A percentile compares a stretch with the other conserved stretches of the same genome.
phyloP scores from a whole-genome alignment of 2,888 invertebrate genomes.

The Globia sparganii region DNA sequence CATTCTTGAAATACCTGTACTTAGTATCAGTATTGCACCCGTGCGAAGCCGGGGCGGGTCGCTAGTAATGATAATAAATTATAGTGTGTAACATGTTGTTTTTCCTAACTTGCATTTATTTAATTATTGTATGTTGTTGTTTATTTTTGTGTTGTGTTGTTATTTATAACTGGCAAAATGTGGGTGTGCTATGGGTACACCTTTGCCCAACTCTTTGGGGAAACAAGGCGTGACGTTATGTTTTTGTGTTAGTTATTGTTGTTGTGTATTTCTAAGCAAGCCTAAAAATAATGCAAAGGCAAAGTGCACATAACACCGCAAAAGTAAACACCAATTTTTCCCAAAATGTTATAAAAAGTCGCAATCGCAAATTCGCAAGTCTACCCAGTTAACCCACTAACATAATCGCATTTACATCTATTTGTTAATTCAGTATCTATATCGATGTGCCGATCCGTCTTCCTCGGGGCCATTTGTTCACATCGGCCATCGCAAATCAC shows the following conservation, averaged over 20 bases:
- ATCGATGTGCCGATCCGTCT: conserved; percentile 71
- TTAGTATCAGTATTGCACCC: no score
- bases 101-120: no score
- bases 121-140: neutral
- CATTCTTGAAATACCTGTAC: no score
- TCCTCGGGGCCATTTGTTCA: conserved; percentile 54
- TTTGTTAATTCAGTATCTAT: conserved; percentile 74
- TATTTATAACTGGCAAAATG: no score
- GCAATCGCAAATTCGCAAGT: conserved; percentile 39
- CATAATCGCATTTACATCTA: conserved; percentile 75
- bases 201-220: no score
- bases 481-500: conserved; percentile 31
- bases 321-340: neutral
- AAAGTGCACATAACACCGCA: neutral
- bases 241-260: neutral
- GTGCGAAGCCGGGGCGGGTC: no score
- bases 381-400: conserved; percentile 24
- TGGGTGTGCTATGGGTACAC: neutral
- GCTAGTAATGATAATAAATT: neutral
- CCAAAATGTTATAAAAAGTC: neutral
- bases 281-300: neutral
- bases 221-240: no score
- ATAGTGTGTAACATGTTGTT: neutral
- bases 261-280: neutral
- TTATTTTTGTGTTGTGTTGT: neutral